Base-by-base conservation (phyloP, 2,888 invertebrate species). In the Dysmachus trigonus region DNA sequence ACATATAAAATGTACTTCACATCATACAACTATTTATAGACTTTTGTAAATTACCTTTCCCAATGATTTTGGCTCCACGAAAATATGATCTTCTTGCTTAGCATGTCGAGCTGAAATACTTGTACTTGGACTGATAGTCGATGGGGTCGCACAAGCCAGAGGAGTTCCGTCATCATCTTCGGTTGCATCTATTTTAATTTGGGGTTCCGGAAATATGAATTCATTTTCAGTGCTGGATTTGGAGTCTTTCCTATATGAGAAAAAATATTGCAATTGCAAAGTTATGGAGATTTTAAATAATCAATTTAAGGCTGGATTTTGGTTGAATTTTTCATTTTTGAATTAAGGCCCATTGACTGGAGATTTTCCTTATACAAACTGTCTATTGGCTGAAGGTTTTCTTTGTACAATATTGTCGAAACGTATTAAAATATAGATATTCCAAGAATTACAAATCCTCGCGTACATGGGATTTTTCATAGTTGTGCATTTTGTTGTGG, bases 121-220 rank as follows among this genome's bases (percentile, higher is more conserved):
- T 35, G 91, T 90, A 86, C 91, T 91, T 15, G 91, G 91, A 85
- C 91, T 91, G 38, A 90, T 91, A 31, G 91, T 91, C 84, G 91
- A 90, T 35, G 91, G 91, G 73, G 91, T 91, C 85, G 90, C 90
- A 47, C 90, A 89, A 86, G 90, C 91, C 86, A 92, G 90, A 86
- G 92, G 92, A 62, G 92, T 92, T 77, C 91, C 90, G 88, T 92
- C 92, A 89, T 92, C 92, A 85, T 92, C 92, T 5, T 91, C 91
- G 2, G 90, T 89, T 88, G 90, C 91, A 2, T 91, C 89, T 33
- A 90, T 90, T 81, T 82, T 82, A 30, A 87, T 85, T 85, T 91
- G 90, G 30, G 91, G 91, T 35, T 92, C 92, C 13, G 92, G 91
- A 87, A 91, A 92, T 76, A 91, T 90, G 87, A 92, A 92, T 88